Evolutionary conservation across 2,797 vertebrate species (phyloP), one percentile per base, ranked within the genome.

Genomic region (Crenuchus spilurus): DNA sequence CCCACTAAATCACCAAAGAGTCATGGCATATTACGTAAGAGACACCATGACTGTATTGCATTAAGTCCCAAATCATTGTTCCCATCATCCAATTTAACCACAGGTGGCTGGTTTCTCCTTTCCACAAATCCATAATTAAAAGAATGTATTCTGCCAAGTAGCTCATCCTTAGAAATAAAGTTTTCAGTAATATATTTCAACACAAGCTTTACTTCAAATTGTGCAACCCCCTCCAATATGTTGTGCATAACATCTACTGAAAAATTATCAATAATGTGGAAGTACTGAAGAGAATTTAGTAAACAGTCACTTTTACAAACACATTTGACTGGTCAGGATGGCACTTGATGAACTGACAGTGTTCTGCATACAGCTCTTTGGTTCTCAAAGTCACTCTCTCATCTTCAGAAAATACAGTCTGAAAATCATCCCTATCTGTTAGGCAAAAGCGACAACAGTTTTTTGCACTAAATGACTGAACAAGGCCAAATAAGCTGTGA

Each of bases 371-470:
- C 30, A 67, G n/a, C 6, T 76, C 64, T 33, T 51, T 33, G 0
- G 44, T 74, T 68, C 37, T 33, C 6, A 78, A 37, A 33, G 4
- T 6, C 6, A 49, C 35, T 16, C 42, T 41, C 4, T 74, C 20
- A 42, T 74, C 75, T 65, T 77, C 74, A 78, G n/a, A 74, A 35
- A 79, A 79, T 6, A 70, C 76, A 37, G 22, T 42, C 33, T 70
- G 64, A 69, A 70, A 75, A n/a, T 22, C 2, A 9, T 44, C n/a
- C 16, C 35, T 75, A 10, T 77, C 46, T 28, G 41, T 22, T 4
- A 80, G 31, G 30, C 77, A 79, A 51, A 72, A 79, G 31, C 18
- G 37, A 11, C 74, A 75, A 30, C 70, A 72, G 33, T 74, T 3
- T 4, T 1, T 4, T 18, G 67, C 67, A 31, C 30, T 57, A 51